These are phyloP conservation scores for Hydrozoanthus tunicans DNA, from an alignment of 64 coral and sea anemone species.

Conservation along the genomic window DNA sequence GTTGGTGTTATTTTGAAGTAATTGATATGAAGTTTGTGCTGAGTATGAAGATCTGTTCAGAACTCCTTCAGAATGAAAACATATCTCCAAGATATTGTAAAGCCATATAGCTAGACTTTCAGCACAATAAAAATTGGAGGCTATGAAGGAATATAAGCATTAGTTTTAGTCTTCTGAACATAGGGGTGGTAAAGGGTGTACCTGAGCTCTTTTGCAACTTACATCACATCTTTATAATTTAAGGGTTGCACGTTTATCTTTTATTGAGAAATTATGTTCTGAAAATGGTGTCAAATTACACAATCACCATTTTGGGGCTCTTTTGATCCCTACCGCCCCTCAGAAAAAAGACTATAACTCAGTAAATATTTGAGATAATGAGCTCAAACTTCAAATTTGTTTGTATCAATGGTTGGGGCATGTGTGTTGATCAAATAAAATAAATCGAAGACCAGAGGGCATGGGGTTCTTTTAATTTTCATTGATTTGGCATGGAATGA, in stretches of 20 bases:
- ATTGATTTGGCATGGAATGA: not conserved
- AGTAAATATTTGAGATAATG: not conserved
- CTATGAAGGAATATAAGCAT: not conserved
- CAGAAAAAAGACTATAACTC: not conserved
- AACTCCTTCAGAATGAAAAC: conserved; percentile 1
- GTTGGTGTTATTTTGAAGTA: not conserved
- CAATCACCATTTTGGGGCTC: not conserved
- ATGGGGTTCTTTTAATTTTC: not conserved
- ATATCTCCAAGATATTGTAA: not conserved
- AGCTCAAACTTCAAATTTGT: not conserved
- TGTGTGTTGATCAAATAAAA: not conserved
- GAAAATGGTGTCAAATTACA: not conserved
- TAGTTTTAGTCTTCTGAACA: not conserved
- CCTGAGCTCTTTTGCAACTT: not conserved
- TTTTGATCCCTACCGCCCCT: not conserved
- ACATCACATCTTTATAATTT: not conserved
- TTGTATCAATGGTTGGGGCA: not conserved
- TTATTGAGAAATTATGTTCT: not conserved
- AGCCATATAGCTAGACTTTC: not conserved
- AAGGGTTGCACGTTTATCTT: not conserved
- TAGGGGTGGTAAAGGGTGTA: conserved; percentile 9
- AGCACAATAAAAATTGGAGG: not conserved
- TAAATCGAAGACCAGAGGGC: not conserved
- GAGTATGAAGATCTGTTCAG: not conserved
- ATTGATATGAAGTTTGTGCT: conserved; percentile 4